A percentile compares a stretch with the other conserved stretches of the same genome.
phyloP scores from a whole-genome alignment of 2,113 vertebrate species.

The Malurus elegans region DNA sequence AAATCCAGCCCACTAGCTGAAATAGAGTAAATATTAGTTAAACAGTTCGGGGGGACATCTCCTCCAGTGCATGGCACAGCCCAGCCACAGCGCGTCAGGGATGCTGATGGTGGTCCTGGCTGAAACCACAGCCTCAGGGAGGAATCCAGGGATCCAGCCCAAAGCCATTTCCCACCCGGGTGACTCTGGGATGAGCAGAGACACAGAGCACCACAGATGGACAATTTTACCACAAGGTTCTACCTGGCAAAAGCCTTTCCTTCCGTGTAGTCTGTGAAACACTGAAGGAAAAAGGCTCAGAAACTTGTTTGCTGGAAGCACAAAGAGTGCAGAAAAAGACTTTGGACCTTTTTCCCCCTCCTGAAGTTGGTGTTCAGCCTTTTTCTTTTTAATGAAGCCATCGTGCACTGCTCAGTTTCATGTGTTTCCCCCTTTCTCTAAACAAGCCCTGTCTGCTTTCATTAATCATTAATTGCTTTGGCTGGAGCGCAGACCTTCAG shows the following conservation, averaged over 20 bases:
- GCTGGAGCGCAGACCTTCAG: neutral
- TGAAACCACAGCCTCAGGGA: neutral
- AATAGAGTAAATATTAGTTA: constrained; percentile 25
- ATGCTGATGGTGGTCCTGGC: neutral
- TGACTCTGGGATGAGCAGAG: neutral
- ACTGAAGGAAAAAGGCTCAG: neutral
- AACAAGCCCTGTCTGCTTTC: neutral
- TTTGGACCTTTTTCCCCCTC: neutral
- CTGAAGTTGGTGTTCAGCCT: neutral
- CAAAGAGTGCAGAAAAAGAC: neutral
- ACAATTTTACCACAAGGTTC: neutral
- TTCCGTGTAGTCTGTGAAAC: neutral
- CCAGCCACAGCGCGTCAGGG: neutral
- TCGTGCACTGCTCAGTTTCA: neutral
- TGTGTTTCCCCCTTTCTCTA: neutral
- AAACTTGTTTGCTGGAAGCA: neutral
- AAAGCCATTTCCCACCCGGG: neutral
- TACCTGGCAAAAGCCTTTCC: neutral
- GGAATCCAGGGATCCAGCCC: neutral
- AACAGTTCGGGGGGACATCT: neutral
- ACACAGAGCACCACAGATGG: accelerated
- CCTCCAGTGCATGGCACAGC: accelerated
- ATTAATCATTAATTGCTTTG: constrained; percentile 34
- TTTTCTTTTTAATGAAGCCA: neutral
- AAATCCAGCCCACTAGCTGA: neutral